Evolutionary conservation across 2,113 vertebrate genomes (phyloP), one percentile per base, ranked within the genome.

Genomic region (Jacana jacana): DNA sequence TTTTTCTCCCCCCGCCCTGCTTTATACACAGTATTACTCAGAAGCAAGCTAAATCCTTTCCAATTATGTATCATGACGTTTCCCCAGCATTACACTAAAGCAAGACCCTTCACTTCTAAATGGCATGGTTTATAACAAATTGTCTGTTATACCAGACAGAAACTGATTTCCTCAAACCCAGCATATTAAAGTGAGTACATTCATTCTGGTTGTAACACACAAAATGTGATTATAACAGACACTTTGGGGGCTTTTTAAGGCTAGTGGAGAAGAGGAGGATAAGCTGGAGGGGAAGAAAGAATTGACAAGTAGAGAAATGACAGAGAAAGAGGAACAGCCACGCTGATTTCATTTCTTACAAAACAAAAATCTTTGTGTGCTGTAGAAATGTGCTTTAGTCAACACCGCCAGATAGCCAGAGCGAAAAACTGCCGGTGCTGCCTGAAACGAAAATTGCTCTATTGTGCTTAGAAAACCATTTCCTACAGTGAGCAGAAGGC

Each of bases 171-270:
- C 93, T 92, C 93, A 96, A 96, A 81, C 93, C 88, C 93, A 85
- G 81, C 89, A 85, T 97, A 97, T 95, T 95, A 97, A 96, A 97
- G 92, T 68, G 93, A 97, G 93, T 94, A 86, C 93, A 95, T 95
- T 97, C 92, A 89, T 94, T 95, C 89, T 92, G 95, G 73, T 94
- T 96, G 94, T 96, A 97, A 95, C 94, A 93, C 90, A 93, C 91
- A 93, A 97, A 97, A 97, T 95, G 92, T 95, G 88, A 97, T 97
- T 95, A 96, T 91, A 97, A 90, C 94, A 97, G 96, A 97, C 93
- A 97, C 97, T 97, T 96, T 91, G 94, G 95, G 96, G 96, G 92
- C 95, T 96, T 96, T 95, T 86, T 89, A 91, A 97, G 94, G 92
- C 89, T 94, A 93, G 87, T 13, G 2, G 82, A 92, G 90, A 81